Base-by-base conservation (phyloP, 2,113 vertebrate species). In the Tretioscincus oriximinensis region DNA sequence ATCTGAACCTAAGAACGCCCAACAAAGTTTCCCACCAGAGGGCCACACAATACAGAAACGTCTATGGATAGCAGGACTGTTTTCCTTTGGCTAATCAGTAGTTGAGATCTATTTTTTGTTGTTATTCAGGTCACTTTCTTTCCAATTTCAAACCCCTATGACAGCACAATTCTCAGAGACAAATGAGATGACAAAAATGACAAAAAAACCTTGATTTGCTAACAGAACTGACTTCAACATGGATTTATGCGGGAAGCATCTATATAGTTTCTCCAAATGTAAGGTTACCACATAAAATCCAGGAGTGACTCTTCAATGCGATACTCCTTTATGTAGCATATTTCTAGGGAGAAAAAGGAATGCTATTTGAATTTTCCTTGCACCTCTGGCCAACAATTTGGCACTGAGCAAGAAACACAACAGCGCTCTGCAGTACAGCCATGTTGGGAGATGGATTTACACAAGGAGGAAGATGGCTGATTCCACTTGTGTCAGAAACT, bases 101-200 rank as follows among this genome's bases (percentile, higher is more conserved):
- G 41, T 3, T 0, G 68, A 73, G 76, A 78, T 72, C 20, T 79
- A 61, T 65, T 86, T 90, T 81, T 74, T 80, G 35, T 41, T 41
- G 35, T 41, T 41, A 5, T 41, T 41, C 35, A 41, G 85, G 86
- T 84, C 26, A 82, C 83, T 24, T 9, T 77, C 28, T 79, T 82
- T 82, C 78, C 88, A 77, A 87, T 82, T 90, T 84, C n/a, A n/a
- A n/a, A n/a, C n/a, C n/a, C n/a, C n/a, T 69, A 81, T 51, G 66
- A 80, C 73, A 84, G 71, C 26, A 51, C 45, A 51, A 45, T 20
- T 64, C 65, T 80, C 80, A 84, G 47, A 49, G 86, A 81, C 16
- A 49, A 68, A 76, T 76, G 35, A n/a, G 18, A 35, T 75, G 49
- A 70, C 45, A 81, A 81, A 29, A 82, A 35, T 41, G 35, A 41